phyloP scores from a whole-genome alignment of 92 coral and sea anemone genomes.

The Siderastrea radians region DNA sequence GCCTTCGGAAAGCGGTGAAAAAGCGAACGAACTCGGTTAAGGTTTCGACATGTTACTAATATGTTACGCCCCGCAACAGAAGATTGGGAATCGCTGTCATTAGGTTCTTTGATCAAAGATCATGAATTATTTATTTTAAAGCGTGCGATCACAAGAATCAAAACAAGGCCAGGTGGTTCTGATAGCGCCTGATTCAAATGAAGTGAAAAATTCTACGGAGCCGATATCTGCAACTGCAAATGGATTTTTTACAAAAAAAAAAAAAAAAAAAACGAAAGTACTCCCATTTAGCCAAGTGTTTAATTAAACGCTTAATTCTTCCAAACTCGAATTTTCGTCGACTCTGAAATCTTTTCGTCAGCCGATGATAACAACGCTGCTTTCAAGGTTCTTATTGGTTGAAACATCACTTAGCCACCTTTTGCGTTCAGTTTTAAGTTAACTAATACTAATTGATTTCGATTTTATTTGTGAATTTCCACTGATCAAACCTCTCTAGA shows the following conservation, averaged over 20 bases:
- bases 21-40: conserved; percentile 29
- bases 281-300: background rate
- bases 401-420: conserved; percentile 1
- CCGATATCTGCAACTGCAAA: background rate
- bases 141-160: conserved; percentile 74
- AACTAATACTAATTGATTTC: conserved; percentile 24
- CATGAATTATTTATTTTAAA: conserved; percentile 75
- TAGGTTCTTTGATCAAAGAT: conserved; percentile 78
- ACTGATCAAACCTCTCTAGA: background rate
- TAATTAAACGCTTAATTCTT: background rate
- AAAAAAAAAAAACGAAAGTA: background rate
- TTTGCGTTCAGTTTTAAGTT: background rate
- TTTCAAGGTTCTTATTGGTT: background rate
- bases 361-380: background rate
- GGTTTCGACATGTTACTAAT: conserved; percentile 36
- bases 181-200: conserved; percentile 16
- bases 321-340: background rate
- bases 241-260: background rate
- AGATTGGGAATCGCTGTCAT: conserved; percentile 72
- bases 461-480: conserved; percentile 1
- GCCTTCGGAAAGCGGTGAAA: conserved; percentile 29
- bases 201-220: background rate
- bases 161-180: conserved; percentile 83
- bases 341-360: background rate
- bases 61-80: conserved; percentile 58